Evolutionary conservation across 1,140 invertebrate genomes (phyloP), one percentile per base, ranked within the genome.

Genomic region (Agrypnia vestita): DNA sequence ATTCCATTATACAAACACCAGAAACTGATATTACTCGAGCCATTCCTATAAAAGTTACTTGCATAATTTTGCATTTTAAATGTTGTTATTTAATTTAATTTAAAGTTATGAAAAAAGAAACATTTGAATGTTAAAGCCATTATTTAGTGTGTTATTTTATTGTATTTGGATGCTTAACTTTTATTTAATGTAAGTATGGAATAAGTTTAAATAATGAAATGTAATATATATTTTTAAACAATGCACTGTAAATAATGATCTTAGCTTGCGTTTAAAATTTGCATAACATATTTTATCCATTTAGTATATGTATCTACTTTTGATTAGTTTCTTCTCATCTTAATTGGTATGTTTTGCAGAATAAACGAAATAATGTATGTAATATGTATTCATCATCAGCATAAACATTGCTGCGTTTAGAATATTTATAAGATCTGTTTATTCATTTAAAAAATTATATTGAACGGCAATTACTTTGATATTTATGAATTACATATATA

Each of bases 71-170:
- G 25, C 21, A 56, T 72, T 51, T 53, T 46, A 59, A 46, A 55
- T 44, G 35, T 75, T 75, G 53, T 75, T 59, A n/a, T 21, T 53
- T 43, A 56, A n/a, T 21, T 53, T 43, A 56, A 49, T 53, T 51
- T 47, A 71, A 71, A 46, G 49, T 71, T 51, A 69, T 47, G 13
- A 12, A 51, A 17, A 49, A 71, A 21, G 19, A 62, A 79, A 78
- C 64, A 72, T 53, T 51, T 67, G 21, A 21, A 59, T 79, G 78
- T 79, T 79, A 74, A 74, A 79, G 78, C 78, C 78, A 79, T 79
- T 75, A 64, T 79, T 73, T 79, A 76, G 74, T 79, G 78, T 79
- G 71, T 79, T 79, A 79, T 79, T 64, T 79, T 79, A 79, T 59
- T 62, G 44, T 49, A 62, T 71, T 71, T 51, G 46, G 49, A 13